Percentiles rank a stretch among this genome's conserved stretches.
These are phyloP conservation scores for Albula goreensis DNA, from an alignment of 2,113 vertebrate genomes.

Conservation along the genomic window DNA sequence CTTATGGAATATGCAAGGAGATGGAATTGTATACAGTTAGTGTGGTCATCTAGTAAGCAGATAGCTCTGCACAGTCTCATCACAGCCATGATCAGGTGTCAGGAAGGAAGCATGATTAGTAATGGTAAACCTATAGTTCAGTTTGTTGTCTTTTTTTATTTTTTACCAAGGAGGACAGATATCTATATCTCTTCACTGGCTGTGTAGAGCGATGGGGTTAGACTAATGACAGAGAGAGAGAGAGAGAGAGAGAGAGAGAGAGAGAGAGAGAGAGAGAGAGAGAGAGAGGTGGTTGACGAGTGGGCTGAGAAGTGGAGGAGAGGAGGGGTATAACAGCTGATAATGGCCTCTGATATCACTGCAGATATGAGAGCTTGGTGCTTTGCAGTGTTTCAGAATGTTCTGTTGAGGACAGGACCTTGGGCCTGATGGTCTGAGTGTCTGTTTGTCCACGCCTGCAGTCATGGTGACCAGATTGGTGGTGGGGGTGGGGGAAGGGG, in stretches of 20 bases:
- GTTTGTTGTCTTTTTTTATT: no score
- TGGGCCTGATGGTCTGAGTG: neutral
- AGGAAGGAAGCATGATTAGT: neutral
- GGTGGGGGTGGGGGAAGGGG: neutral
- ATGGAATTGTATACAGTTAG: neutral
- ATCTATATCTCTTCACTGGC: neutral
- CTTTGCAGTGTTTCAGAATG: neutral
- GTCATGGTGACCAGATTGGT: neutral
- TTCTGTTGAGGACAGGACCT: neutral
- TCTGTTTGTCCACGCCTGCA: neutral
- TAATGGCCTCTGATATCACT: neutral
- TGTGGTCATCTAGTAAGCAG: neutral
- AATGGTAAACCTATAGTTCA: neutral
- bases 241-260: neutral
- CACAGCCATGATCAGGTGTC: neutral
- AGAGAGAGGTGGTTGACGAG: neutral
- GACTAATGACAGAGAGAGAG: neutral
- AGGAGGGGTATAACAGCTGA: neutral
- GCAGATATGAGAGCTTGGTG: neutral
- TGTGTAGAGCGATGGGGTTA: neutral
- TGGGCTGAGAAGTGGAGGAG: neutral
- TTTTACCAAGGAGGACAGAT: neutral
- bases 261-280: neutral
- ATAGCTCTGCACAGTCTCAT: neutral
- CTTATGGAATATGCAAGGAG: neutral